phyloP scores from a whole-genome alignment of 1,140 invertebrate species.

The Drosophila mayri region DNA sequence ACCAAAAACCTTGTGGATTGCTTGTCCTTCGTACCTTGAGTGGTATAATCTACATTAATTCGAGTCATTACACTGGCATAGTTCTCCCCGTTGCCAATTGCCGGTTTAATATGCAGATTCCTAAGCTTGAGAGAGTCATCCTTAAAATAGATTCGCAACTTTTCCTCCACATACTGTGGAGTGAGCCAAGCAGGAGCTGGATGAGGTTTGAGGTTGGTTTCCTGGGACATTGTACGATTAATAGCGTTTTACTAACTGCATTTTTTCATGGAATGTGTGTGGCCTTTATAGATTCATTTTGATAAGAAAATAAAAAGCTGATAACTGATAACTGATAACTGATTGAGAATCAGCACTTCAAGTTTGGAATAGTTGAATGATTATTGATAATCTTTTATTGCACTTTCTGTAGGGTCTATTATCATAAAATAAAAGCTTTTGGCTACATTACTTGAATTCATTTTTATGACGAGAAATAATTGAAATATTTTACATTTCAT shows the following conservation, averaged over 20 bases:
- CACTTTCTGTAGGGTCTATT: background rate
- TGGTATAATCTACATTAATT: slow-evolving; percentile 50
- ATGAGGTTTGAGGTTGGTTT: slow-evolving; percentile 3
- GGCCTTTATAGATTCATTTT: background rate
- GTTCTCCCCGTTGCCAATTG: slow-evolving; percentile 71
- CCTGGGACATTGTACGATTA: slow-evolving; percentile 22
- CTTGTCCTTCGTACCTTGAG: background rate
- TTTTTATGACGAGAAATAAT: background rate
- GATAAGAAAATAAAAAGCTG: slow-evolving; percentile 3
- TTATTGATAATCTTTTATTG: background rate
- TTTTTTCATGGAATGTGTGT: background rate
- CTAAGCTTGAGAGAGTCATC: slow-evolving; percentile 49
- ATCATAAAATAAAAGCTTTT: background rate
- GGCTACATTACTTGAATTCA: background rate
- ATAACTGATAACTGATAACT: slow-evolving; percentile 45
- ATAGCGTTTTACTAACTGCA: background rate
- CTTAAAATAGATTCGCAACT: slow-evolving; percentile 50
- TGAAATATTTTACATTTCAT: background rate
- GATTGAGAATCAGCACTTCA: slow-evolving; percentile 57
- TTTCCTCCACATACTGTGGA: slow-evolving; percentile 56
- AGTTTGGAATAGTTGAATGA: background rate
- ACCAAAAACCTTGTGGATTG: slow-evolving; percentile 43
- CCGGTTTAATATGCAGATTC: slow-evolving; percentile 43
- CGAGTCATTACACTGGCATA: slow-evolving; percentile 72
- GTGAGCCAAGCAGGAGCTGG: slow-evolving; percentile 66